Percentiles rank a stretch among this genome's conserved stretches.
These are phyloP conservation scores for Oscheius myriophilus DNA, from an alignment of 2,888 invertebrate genomes.

Conservation along the genomic window DNA sequence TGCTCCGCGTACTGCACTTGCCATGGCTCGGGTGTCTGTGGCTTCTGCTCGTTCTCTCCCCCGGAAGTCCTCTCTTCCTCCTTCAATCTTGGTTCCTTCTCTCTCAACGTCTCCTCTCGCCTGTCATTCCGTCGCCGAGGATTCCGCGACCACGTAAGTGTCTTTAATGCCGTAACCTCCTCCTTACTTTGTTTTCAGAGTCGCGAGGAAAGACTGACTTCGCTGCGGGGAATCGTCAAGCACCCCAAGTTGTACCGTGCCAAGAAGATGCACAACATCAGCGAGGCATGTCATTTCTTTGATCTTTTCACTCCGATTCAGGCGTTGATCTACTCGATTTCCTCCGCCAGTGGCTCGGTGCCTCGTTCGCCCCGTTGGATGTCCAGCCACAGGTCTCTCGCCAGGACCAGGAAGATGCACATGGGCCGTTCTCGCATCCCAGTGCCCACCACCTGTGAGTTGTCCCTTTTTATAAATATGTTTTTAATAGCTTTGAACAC, in stretches of 20 bases:
- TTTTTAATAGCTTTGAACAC: no score
- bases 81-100: background rate
- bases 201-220: slow-evolving; percentile 7
- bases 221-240: slow-evolving; percentile 14
- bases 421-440: no score
- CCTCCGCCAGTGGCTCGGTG: no score
- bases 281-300: background rate
- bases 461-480: no score
- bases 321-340: no score
- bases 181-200: background rate
- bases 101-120: background rate
- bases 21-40: background rate
- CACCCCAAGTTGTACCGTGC: slow-evolving; percentile 16
- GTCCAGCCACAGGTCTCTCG: no score
- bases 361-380: no score
- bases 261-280: slow-evolving; percentile 3
- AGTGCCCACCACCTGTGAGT: no score
- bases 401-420: no score
- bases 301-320: no score
- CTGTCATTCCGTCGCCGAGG: slow-evolving; percentile 3
- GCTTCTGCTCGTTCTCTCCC: slow-evolving; percentile 1
- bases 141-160: background rate
- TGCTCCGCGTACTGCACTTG: slow-evolving; percentile 4
- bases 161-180: background rate
- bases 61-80: background rate